Evolutionary conservation across 2,113 vertebrate genomes (phyloP).

Genomic region (Channa argus): DNA sequence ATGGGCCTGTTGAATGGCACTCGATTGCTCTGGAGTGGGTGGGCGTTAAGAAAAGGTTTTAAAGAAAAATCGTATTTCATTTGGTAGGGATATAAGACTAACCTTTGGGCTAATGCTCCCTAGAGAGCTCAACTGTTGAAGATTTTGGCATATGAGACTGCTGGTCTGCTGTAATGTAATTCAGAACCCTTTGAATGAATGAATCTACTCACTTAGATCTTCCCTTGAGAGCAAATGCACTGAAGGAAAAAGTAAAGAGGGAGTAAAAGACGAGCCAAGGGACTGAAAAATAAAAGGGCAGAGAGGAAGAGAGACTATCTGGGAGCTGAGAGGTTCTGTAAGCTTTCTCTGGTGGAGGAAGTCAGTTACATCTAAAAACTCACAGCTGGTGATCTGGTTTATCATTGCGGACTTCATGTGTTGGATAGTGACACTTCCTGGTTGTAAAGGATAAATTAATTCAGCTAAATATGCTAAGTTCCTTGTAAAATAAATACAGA

Average conservation of each 20-base stretch:
- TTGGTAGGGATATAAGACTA: slow-evolving; percentile 76
- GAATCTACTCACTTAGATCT: slow-evolving; percentile 79
- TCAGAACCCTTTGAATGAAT: slow-evolving; percentile 80
- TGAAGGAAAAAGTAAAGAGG: slow-evolving; percentile 46
- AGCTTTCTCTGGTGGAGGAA: slow-evolving; percentile 48
- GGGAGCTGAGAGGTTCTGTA: slow-evolving; percentile 33
- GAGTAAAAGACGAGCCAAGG: slow-evolving; percentile 55
- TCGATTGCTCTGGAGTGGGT: slow-evolving; percentile 46
- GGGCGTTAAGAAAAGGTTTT: slow-evolving; percentile 68
- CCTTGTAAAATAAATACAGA: slow-evolving; percentile 31
- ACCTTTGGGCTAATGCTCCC: slow-evolving; percentile 73
- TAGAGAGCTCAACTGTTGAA: slow-evolving; percentile 64
- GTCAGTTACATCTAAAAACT: slow-evolving; percentile 40
- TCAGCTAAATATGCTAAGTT: slow-evolving; percentile 12
- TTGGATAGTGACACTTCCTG: slow-evolving; percentile 37
- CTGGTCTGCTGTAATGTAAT: slow-evolving; percentile 74
- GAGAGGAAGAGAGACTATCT: slow-evolving; percentile 55
- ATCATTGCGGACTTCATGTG: slow-evolving; percentile 43
- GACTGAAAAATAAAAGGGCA: slow-evolving; percentile 45
- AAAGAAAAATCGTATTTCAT: slow-evolving; percentile 76
- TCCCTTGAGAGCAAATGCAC: slow-evolving; percentile 67
- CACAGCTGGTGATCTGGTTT: slow-evolving; percentile 68
- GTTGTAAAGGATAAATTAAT: slow-evolving; percentile 11
- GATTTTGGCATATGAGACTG: slow-evolving; percentile 77
- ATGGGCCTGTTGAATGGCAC: slow-evolving; percentile 46